These are phyloP conservation scores for Heliconius hermathena DNA, from an alignment of 1,140 invertebrate species.

Conservation along the genomic window DNA sequence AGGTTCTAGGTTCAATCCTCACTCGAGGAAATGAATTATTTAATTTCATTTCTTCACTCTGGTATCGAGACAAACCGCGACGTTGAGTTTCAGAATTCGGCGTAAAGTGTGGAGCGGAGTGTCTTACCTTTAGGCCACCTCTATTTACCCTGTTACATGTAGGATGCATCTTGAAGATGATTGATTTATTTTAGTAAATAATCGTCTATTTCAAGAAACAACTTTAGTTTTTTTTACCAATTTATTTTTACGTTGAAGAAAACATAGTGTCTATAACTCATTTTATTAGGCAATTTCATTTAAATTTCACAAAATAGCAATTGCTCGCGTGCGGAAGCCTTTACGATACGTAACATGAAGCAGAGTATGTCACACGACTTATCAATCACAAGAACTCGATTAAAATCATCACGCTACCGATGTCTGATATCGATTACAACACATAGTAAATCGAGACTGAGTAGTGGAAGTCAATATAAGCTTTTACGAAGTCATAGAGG, in stretches of 20 bases:
- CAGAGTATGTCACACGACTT: constrained; percentile 69
- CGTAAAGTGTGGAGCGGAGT: no score
- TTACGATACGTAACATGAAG: constrained; percentile 35
- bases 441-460: constrained; percentile 31
- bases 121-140: no score
- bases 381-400: constrained; percentile 58
- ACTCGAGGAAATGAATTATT: no score
- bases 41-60: no score
- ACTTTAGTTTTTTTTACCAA: no score
- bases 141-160: no score
- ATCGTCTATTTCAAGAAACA: background rate
- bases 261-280: background rate
- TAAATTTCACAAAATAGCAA: background rate
- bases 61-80: no score
- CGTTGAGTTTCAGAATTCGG: no score
- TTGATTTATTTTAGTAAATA: no score
- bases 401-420: constrained; percentile 52
- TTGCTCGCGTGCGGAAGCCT: constrained; percentile 38
- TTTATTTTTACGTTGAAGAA: background rate
- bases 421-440: constrained; percentile 42
- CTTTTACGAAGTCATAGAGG: background rate
- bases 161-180: no score
- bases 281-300: background rate
- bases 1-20: no score
- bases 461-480: background rate